These are phyloP conservation scores for Lipotes vexillifer DNA, from an alignment of 2,113 vertebrate genomes.

Conservation along the genomic window DNA sequence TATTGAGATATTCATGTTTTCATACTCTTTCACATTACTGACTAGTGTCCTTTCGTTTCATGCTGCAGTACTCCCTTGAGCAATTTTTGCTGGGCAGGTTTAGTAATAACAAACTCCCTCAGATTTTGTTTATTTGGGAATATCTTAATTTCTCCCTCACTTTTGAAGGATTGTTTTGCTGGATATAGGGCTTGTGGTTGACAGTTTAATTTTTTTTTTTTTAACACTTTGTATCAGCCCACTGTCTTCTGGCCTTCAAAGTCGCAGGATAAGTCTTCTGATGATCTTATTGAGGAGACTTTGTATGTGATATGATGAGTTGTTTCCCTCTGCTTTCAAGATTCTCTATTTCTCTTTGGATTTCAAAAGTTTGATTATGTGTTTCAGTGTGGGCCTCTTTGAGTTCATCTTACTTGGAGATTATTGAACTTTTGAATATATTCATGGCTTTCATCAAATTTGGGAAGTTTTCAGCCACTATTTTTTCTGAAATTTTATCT, in stretches of 20 bases:
- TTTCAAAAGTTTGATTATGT: background rate
- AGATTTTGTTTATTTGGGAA: background rate
- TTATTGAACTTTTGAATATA: no score
- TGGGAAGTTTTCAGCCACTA: background rate
- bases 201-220: background rate
- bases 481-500: background rate
- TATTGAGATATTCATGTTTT: background rate
- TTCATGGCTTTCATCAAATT: no score
- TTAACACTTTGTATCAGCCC: background rate
- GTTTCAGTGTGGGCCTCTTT: no score
- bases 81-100: background rate
- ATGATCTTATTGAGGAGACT: background rate
- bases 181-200: background rate
- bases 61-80: background rate
- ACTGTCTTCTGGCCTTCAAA: background rate
- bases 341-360: background rate
- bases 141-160: background rate
- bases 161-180: background rate
- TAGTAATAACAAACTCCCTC: background rate
- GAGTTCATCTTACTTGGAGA: no score
- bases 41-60: background rate
- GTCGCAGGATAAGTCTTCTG: background rate
- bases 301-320: background rate
- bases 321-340: background rate
- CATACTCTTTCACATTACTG: background rate